Conservation (phyloP, 1,140 invertebrate genomes). For the Calycopis cecrops region DNA sequence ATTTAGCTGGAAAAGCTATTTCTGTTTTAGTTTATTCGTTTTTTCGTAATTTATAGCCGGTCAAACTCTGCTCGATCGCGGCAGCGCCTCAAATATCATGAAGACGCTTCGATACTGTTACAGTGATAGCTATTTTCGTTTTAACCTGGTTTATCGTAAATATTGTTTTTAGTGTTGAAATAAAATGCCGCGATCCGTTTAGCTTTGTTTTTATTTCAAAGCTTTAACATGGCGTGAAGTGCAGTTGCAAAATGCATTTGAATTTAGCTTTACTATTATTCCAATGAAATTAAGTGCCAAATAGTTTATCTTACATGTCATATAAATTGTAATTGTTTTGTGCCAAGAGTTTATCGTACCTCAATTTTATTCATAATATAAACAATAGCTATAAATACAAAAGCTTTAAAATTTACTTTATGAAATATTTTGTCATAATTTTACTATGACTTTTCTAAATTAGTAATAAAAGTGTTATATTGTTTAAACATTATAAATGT, state of each 20-base stretch:
- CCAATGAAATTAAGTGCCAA: background rate
- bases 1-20: slow-evolving; percentile 55
- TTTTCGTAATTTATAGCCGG: slow-evolving; percentile 31
- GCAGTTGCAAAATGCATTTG: slow-evolving; percentile 37
- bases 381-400: background rate
- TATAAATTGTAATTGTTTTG: background rate
- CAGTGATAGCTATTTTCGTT: slow-evolving; percentile 62
- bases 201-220: slow-evolving; percentile 27
- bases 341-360: background rate
- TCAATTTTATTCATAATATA: slow-evolving; percentile 4
- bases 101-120: slow-evolving; percentile 22
- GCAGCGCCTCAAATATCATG: slow-evolving; percentile 17
- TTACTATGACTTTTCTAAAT: too few relatives aligned
- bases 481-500: slow-evolving; percentile 3
- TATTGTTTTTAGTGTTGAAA: slow-evolving; percentile 66
- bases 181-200: slow-evolving; percentile 42
- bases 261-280: slow-evolving; percentile 21
- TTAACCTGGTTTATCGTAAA: slow-evolving; percentile 58
- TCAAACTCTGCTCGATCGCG: slow-evolving; percentile 33
- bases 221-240: slow-evolving; percentile 34
- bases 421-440: too few relatives aligned
- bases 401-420: background rate
- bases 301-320: background rate
- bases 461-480: too few relatives aligned
- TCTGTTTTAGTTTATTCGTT: slow-evolving; percentile 45